These are phyloP conservation scores for Erebia aethiops DNA, from an alignment of 2,888 invertebrate species.

Conservation along the genomic window DNA sequence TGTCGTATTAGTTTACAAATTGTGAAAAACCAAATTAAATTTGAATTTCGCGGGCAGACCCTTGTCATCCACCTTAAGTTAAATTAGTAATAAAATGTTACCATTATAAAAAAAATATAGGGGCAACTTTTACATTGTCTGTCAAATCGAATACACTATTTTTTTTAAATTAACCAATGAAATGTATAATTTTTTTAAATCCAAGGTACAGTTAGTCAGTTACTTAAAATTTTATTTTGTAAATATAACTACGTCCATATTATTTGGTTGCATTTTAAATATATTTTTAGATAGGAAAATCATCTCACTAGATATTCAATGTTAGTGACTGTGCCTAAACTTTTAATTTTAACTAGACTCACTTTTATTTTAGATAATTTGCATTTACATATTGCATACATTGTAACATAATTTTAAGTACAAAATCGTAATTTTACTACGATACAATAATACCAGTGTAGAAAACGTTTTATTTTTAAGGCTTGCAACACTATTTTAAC, in stretches of 20 bases:
- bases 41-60: no score
- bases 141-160: conserved; percentile 44
- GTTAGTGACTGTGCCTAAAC: conserved; percentile 24
- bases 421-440: conserved; percentile 59
- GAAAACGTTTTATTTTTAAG: conserved; percentile 47
- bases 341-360: conserved; percentile 18
- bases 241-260: conserved; percentile 28
- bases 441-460: conserved; percentile 63
- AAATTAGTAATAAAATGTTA: conserved; percentile 48
- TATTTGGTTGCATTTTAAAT: conserved; percentile 20
- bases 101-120: conserved; percentile 45
- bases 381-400: conserved; percentile 34
- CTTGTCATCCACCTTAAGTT: no score
- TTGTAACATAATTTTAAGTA: conserved; percentile 56
- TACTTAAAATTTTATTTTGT: conserved; percentile 28
- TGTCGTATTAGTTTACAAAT: no score
- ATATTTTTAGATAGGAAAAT: conserved; percentile 23
- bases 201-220: conserved; percentile 37
- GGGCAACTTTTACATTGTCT: conserved; percentile 52
- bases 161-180: neutral
- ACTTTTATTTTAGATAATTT: conserved; percentile 7
- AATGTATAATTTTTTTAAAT: conserved; percentile 18
- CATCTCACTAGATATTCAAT: conserved; percentile 23
- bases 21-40: no score
- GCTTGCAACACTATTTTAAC: conserved; percentile 42